Base-by-base conservation (phyloP, 2,888 invertebrate species). In the Creontiades dilutus region DNA sequence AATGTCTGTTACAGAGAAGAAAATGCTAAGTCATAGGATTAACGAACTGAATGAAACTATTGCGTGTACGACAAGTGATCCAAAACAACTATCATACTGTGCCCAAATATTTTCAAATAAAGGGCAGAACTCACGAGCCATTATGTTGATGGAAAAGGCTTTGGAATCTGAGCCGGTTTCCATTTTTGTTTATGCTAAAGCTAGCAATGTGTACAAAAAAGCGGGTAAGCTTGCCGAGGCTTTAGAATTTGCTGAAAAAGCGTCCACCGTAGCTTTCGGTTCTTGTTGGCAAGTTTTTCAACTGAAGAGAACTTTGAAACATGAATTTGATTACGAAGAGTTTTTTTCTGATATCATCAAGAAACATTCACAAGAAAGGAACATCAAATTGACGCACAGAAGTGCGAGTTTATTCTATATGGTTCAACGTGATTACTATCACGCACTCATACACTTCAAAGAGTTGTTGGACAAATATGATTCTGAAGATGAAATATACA, bases 241-340 rank as follows among this genome's bases (percentile, higher is more conserved):
- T n/a, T 61, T 61, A 61, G 61, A 61, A 61, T 61, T 11, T 61
- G 61, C 61, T 61, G 61, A 61, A 61, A 16, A 61, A 19, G 61
- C 61, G 7, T 11, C 61, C 3, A 19, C 16, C n/a, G 7, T 19
- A 14, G 14, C 16, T 9, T n/a, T 9, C 0, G 61, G 61, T 61
- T 61, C 61, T 19, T 19, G 16, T 19, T 19, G 16, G 61, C 61
- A 61, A 19, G 61, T 61, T 16, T 61, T 61, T 19, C 3, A 9
- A 1, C 9, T 61, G 9, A 61, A 61, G 19, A 9, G 14, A 61
- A 19, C 14, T 61, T 19, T 61, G n/a, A 5, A n/a, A 19, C 3
- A 61, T 4, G 61, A 19, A 9, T 61, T 61, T 61, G 61, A 61
- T 61, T 61, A 78, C 28, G 78, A 37, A 28, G 47, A 23, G n/a